Percentiles rank a stretch among this genome's conserved stretches.
These are phyloP conservation scores for Sinopyrophorus schimmeli DNA, from an alignment of 2,888 invertebrate genomes.

Conservation along the genomic window DNA sequence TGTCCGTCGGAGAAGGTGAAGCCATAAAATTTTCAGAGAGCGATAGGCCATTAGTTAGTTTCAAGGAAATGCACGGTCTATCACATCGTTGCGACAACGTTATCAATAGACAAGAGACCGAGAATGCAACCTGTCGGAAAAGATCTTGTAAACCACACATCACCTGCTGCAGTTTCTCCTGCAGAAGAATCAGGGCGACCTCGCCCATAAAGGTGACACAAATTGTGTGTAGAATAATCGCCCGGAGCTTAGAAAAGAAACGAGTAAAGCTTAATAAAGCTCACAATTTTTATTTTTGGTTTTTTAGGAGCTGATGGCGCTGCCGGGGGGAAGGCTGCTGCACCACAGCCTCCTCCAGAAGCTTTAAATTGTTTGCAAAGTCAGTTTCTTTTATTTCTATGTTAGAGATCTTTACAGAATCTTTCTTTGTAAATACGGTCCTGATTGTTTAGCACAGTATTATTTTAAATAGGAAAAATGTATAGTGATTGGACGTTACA, in stretches of 20 bases:
- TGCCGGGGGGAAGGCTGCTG: too few relatives aligned
- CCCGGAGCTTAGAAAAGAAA: slow-evolving; percentile 19
- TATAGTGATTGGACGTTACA: too few relatives aligned
- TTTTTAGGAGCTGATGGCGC: too few relatives aligned
- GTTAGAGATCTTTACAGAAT: too few relatives aligned
- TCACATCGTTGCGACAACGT: slow-evolving; percentile 16
- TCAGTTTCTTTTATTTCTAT: too few relatives aligned
- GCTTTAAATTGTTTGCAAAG: too few relatives aligned
- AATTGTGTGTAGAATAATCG: slow-evolving; percentile 17
- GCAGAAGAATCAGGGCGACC: slow-evolving; percentile 22
- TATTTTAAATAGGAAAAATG: too few relatives aligned
- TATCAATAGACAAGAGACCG: slow-evolving; percentile 17
- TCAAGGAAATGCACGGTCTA: slow-evolving; percentile 10
- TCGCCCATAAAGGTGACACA: slow-evolving; percentile 29
- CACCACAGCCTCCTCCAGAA: too few relatives aligned
- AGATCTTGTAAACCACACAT: slow-evolving; percentile 26
- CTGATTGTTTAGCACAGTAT: too few relatives aligned
- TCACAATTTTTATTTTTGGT: too few relatives aligned
- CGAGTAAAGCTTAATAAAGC: slow-evolving; percentile 10
- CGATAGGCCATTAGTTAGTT: slow-evolving; percentile 5
- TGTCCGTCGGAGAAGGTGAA: neutral
- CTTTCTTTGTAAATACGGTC: too few relatives aligned
- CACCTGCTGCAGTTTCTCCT: slow-evolving; percentile 29
- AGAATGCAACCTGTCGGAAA: slow-evolving; percentile 20
- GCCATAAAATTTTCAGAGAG: neutral